Evolutionary conservation across 1,140 invertebrate species (phyloP), one percentile per base, ranked within the genome.

Genomic region (Drosophila subobscura): DNA sequence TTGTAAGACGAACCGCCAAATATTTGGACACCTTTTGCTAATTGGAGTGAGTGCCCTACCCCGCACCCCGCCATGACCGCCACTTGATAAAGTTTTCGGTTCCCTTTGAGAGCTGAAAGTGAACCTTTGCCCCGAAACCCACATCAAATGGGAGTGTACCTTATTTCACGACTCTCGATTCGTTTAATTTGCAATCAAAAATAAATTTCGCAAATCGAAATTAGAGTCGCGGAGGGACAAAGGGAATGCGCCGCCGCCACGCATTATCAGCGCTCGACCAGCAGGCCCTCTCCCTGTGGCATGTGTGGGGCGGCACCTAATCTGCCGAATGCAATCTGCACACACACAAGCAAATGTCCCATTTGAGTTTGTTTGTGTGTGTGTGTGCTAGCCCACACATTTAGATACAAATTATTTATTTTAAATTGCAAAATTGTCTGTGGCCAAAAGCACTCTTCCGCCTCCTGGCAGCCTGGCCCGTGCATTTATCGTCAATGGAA

Each of bases 361-460:
- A 45, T 44, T 23, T 44, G 14, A 25, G 41, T 27, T 25, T 59
- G 27, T 27, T 49, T 49, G 33, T 67, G 52, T 59, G 47, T 56
- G 40, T 56, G 14, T 49, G 60, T 37, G 12, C 44, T 20, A 49
- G 46, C 40, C 14, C 61, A 58, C 27, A 33, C 54, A 47, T 41
- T 44, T 4, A 25, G 25, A 66, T 57, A 66, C 70, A 67, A 88
- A 86, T 86, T 86, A 88, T 86, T 77, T 86, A 77, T 86, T 86
- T 86, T 72, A 88, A 86, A 86, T 86, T 75, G 77, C 73, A 86
- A 86, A 85, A 88, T 86, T 81, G 81, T 86, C 83, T 86, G 83
- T 67, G 81, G 83, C 81, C 63, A 86, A 86, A 37, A 86, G 81
- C 83, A 83, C 58, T 74, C 81, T 78, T 85, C 64, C 16, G 16